phyloP scores from a whole-genome alignment of 2,113 vertebrate genomes.

The Pterophyllum scalare region DNA sequence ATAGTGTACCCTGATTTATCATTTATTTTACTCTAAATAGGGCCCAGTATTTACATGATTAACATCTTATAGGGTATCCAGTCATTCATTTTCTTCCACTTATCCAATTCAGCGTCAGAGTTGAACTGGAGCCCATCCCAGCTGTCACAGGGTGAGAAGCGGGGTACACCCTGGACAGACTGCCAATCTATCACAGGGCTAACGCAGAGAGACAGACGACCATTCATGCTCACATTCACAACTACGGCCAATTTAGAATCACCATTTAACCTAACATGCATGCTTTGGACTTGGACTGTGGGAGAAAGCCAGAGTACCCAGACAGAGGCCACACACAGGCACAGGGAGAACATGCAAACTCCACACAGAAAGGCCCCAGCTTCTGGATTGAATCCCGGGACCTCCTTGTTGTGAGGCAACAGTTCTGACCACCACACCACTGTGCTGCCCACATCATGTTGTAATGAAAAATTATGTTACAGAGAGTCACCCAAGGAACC shows the following conservation, averaged over 20 bases:
- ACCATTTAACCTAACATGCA: background rate
- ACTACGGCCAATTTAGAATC: background rate
- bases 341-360: background rate
- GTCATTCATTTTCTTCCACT: fast-evolving
- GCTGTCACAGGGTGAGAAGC: fast-evolving
- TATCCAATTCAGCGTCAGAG: background rate
- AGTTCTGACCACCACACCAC: background rate
- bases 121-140: background rate
- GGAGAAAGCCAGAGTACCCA: background rate
- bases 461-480: background rate
- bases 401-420: background rate
- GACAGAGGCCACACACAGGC: background rate
- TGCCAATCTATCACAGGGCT: no score
- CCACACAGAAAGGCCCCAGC: background rate
- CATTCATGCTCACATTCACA: no score
- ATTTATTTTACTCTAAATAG: background rate
- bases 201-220: no score
- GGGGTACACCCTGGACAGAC: background rate
- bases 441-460: background rate
- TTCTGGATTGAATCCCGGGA: background rate
- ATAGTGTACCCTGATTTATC: background rate
- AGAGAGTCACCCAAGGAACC: background rate
- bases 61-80: background rate
- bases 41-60: background rate
- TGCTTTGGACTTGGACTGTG: background rate